Base-by-base conservation (phyloP, 1,140 invertebrate genomes). In the honey bee (Apis mellifera) region DNA sequence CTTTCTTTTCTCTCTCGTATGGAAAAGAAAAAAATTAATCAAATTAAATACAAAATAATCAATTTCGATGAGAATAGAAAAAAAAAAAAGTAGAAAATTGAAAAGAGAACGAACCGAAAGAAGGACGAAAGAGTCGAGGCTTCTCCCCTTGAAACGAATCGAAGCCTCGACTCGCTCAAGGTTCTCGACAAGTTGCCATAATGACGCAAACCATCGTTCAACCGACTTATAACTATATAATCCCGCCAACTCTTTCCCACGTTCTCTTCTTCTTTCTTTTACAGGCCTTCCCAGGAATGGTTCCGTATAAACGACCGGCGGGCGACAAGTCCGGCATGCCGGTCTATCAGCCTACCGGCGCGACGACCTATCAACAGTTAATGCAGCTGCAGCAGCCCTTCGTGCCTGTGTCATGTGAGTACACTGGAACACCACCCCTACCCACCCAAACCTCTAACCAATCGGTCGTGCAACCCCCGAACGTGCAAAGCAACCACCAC, bases 261-360 rank as follows among this genome's bases (percentile, higher is more conserved):
- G 59, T n/a, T n/a, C n/a, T n/a, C n/a, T n/a, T n/a, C 55, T 89
- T 93, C 83, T 89, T n/a, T n/a, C 19, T 87, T 86, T 95, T 95
- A 15, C 95, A 98, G 98, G 97, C 97, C 92, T 98, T 98, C 95
- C 97, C 97, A 92, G 98, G 97, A 91, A 98, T 99, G 96, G 96
- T 98, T 93, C 97, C 98, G 92, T 98, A 98, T 95, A 98, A 98
- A 95, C 97, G 98, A 95, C 96, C 98, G 91, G 97, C 98, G 90
- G 98, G 97, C 73, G 98, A 98, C 94, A 99, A 99, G 95, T 98
- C 97, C 92, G 98, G 98, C 89, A 96, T 99, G 93, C 98, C 98
- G 88, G 97, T 99, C 89, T 99, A 99, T 95, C 98, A 99, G 94
- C 98, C 98, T 89, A 96, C 95, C 92, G 93, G 93, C 80, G 96